Evolutionary conservation across 1,140 invertebrate species (phyloP), one percentile per base, ranked within the genome.

Genomic region (Chironomus tepperi): DNA sequence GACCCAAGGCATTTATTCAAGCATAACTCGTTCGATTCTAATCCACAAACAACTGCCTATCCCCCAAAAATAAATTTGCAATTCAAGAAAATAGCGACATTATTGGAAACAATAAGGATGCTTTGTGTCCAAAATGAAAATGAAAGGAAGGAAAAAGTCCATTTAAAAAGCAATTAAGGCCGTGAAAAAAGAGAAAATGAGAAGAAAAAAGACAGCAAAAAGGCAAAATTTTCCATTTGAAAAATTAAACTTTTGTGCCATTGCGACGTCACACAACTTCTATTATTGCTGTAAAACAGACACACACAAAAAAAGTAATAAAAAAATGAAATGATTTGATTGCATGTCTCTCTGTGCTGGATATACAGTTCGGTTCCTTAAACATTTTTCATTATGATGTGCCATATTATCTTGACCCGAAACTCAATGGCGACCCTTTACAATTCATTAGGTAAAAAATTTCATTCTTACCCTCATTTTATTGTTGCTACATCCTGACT

Each of bases 121-220:
- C 5, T 34, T 34, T 34, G 24, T 34, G 24, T 34, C 24, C 24
- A 34, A 34, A 34, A 34, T 34, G 24, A 34, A 34, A 34, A 5
- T 1, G 5, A 34, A 34, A 34, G 24, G 5, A 34, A 34, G 5
- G 5, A 57, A n/a, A 57, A n/a, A 57, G 47, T 57, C 47, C 47
- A 57, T 57, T 57, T 57, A 57, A 57, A 57, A 57, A 57, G 47
- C 47, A 57, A 57, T 57, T 57, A 57, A 57, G 47, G 24, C 24
- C 24, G 24, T 34, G 24, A 57, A 57, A 15, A 2, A 34, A n/a
- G n/a, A n/a, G n/a, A n/a, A n/a, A n/a, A n/a, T n/a, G n/a, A n/a
- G n/a, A n/a, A n/a, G n/a, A 47, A 47, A 8, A 47, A 47, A 47
- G 43, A 47, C 24, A 34, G 24, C 24, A 34, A 34, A 47, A 47